Conservation (phyloP, 2,888 invertebrate genomes). For the Apotomis turbidana region DNA sequence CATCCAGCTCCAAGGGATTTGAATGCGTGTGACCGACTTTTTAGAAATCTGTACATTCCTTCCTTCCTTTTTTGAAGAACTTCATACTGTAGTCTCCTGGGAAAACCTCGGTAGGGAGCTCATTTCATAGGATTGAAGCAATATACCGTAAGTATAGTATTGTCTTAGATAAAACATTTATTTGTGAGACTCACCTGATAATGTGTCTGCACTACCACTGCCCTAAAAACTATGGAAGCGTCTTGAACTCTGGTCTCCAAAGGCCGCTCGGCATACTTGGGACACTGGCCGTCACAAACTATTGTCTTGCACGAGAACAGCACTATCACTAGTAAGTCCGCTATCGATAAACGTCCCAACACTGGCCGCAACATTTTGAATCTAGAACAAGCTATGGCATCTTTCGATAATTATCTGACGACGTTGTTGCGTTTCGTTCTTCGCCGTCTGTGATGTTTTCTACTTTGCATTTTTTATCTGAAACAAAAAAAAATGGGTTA, state of each 20-base stretch:
- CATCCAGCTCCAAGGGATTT: no score
- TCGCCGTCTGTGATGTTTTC: slow-evolving; percentile 73
- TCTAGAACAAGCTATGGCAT: slow-evolving; percentile 51
- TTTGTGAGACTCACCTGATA: slow-evolving; percentile 66
- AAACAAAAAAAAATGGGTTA: slow-evolving; percentile 56
- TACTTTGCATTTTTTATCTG: slow-evolving; percentile 76
- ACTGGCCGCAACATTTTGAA: slow-evolving; percentile 65
- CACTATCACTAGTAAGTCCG: slow-evolving; percentile 69
- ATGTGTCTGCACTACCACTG: slow-evolving; percentile 76
- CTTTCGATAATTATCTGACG: slow-evolving; percentile 67
- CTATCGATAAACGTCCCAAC: slow-evolving; percentile 63
- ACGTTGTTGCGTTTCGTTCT: slow-evolving; percentile 63
- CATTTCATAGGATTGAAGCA: no score
- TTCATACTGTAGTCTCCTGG: no score
- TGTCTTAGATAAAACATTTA: background rate
- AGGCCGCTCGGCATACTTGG: slow-evolving; percentile 78
- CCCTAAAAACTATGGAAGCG: slow-evolving; percentile 82
- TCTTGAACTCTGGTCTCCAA: slow-evolving; percentile 81
- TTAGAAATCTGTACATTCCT: no score
- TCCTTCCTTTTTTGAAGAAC: no score
- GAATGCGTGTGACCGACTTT: no score
- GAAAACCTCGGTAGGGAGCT: no score
- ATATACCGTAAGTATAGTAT: no score
- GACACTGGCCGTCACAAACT: slow-evolving; percentile 80
- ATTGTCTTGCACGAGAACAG: slow-evolving; percentile 75